Percentiles rank a stretch among this genome's conserved stretches.
phyloP scores from a whole-genome alignment of 2,113 vertebrate genomes.

The Rafetus swinhoei region DNA sequence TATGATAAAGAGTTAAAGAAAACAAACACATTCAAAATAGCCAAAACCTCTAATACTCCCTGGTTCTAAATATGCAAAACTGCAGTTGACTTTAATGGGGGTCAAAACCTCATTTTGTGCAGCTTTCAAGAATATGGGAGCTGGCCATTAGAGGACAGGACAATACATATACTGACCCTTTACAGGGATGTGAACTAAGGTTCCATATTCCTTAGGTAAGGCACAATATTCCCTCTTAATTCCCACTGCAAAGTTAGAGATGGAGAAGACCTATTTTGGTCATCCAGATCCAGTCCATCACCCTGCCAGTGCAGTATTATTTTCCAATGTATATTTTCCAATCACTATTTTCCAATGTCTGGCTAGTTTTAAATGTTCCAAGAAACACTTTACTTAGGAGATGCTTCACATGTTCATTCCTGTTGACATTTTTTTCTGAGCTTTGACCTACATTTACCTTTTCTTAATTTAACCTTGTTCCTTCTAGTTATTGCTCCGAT shows the following conservation, averaged over 20 bases:
- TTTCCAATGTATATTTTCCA: background rate
- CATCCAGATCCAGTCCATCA: background rate
- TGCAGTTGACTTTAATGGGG: background rate
- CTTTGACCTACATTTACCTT: constrained; percentile 11
- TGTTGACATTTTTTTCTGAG: background rate
- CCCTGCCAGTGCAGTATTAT: background rate
- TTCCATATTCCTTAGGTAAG: background rate
- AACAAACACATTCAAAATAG: constrained; percentile 48
- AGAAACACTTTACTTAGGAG: background rate
- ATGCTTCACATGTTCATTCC: background rate
- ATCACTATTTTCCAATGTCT: background rate
- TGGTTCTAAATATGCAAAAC: constrained; percentile 37
- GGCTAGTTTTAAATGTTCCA: background rate
- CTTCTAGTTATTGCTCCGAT: constrained; percentile 11
- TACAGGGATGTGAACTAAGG: background rate
- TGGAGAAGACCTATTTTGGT: background rate
- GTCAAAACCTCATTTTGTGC: constrained; percentile 46
- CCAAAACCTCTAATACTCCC: constrained; percentile 27
- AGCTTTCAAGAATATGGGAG: constrained; percentile 31
- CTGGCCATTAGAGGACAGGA: background rate
- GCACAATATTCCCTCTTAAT: background rate
- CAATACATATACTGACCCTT: background rate
- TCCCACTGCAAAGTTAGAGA: background rate
- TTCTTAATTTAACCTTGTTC: constrained; percentile 33
- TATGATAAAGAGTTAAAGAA: constrained; percentile 28